These are phyloP conservation scores for Nyctibius bracteatus DNA, from an alignment of 2,113 vertebrate genomes.

Conservation along the genomic window DNA sequence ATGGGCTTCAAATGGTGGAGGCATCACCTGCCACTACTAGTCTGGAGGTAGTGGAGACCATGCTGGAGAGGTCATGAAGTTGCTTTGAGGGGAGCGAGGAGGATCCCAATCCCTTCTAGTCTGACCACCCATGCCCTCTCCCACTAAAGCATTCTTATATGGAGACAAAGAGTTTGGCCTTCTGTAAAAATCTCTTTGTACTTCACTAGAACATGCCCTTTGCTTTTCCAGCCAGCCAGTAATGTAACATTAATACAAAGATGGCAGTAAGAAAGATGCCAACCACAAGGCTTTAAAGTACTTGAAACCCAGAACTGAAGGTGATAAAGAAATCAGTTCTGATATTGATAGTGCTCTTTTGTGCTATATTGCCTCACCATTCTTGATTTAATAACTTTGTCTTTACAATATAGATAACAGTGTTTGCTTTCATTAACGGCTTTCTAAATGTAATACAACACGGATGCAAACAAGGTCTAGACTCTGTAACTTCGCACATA, in stretches of 20 bases:
- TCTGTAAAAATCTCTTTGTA: neutral
- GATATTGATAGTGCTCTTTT: neutral
- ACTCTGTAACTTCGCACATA: neutral
- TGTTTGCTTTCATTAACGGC: slow-evolving; percentile 15
- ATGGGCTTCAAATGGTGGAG: neutral
- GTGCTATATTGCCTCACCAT: neutral
- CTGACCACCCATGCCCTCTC: neutral
- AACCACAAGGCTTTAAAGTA: neutral
- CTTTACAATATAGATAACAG: neutral
- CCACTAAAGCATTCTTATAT: neutral
- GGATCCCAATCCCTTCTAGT: neutral
- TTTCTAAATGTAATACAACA: neutral
- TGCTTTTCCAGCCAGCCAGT: neutral
- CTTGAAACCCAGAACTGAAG: neutral
- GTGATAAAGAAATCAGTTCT: neutral
- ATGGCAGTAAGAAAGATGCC: neutral
- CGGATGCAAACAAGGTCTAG: neutral
- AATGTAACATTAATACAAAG: neutral
- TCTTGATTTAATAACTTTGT: neutral
- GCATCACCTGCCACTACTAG: neutral
- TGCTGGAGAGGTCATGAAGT: neutral
- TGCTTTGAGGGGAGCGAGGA: neutral
- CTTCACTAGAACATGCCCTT: neutral
- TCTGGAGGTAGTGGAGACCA: neutral
- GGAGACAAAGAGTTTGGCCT: neutral